Evolutionary conservation across 2,797 vertebrate species (phyloP).

Genomic region (Fringilla coelebs): DNA sequence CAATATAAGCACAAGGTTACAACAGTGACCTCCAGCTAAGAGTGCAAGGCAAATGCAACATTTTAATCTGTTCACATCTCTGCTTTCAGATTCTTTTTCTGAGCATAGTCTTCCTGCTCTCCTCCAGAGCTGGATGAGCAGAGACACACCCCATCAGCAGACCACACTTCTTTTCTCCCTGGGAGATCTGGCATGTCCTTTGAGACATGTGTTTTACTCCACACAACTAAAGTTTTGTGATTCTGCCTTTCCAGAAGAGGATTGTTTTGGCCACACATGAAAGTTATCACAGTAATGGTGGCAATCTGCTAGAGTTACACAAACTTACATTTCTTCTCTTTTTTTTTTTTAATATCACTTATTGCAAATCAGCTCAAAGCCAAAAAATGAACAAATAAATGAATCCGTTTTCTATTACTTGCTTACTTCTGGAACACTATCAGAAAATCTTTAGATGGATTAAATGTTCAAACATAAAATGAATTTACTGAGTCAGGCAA

Average conservation of each 20-base stretch:
- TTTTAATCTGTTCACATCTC: background rate
- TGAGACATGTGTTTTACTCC: background rate
- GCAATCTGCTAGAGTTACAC: background rate
- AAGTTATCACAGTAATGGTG: background rate
- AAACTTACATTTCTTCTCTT: background rate
- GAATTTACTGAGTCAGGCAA: background rate
- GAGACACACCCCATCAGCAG: background rate
- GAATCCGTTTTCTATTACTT: background rate
- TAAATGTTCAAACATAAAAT: background rate
- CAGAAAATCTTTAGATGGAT: background rate
- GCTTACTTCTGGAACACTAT: background rate
- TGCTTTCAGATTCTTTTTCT: background rate
- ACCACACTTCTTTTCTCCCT: background rate
- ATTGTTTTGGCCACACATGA: background rate
- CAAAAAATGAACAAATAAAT: background rate
- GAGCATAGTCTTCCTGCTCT: background rate
- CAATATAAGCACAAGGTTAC: rapidly evolving
- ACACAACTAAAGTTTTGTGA: background rate
- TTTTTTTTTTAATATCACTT: background rate
- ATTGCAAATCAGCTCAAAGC: background rate
- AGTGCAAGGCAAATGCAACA: background rate
- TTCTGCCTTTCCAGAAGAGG: background rate
- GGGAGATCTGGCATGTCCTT: background rate
- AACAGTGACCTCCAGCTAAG: background rate
- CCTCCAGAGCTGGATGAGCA: background rate